Evolutionary conservation across 2,888 invertebrate species (phyloP).

Genomic region (Ophion ventricosus): DNA sequence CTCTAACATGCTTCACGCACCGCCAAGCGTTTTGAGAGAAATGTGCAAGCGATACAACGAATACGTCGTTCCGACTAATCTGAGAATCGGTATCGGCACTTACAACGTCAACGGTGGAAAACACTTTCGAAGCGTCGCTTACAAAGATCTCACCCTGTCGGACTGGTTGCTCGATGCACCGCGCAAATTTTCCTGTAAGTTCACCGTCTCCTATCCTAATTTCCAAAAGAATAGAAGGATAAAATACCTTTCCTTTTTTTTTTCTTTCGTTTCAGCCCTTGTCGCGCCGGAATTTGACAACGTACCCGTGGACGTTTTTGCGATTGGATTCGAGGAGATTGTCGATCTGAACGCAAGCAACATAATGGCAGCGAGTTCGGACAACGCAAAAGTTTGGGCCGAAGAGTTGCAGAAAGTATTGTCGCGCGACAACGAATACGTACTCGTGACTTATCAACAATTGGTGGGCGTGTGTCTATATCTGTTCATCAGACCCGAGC

Average conservation of each 20-base stretch:
- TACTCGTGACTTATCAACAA: constrained; percentile 96
- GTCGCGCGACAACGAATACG: constrained; percentile 94
- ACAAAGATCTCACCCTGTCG: constrained; percentile 93
- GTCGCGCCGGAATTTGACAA: constrained; percentile 83
- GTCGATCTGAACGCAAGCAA: constrained; percentile 99
- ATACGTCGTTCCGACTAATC: constrained; percentile 88
- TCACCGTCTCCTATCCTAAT: neutral
- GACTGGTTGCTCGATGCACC: constrained; percentile 96
- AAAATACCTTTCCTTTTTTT: too few relatives aligned
- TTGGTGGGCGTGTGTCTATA: constrained; percentile 99
- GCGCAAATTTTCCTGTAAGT: constrained; percentile 76
- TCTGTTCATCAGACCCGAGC: constrained; percentile 95
- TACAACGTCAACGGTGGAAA: constrained; percentile 99
- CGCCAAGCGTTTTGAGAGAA: constrained; percentile 92
- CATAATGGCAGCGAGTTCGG: constrained; percentile 97
- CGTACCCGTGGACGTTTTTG: constrained; percentile 95
- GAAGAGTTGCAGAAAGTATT: constrained; percentile 96
- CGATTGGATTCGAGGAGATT: constrained; percentile 99
- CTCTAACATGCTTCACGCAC: constrained; percentile 93
- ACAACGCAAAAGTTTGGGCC: constrained; percentile 97
- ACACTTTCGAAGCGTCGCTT: constrained; percentile 98
- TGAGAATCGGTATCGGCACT: constrained; percentile 95
- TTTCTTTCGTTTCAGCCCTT: constrained; percentile 66
- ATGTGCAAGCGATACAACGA: constrained; percentile 93
- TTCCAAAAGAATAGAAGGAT: neutral